Evolutionary conservation across 2,113 vertebrate species (phyloP).

Genomic region (Pituophis catenifer): DNA sequence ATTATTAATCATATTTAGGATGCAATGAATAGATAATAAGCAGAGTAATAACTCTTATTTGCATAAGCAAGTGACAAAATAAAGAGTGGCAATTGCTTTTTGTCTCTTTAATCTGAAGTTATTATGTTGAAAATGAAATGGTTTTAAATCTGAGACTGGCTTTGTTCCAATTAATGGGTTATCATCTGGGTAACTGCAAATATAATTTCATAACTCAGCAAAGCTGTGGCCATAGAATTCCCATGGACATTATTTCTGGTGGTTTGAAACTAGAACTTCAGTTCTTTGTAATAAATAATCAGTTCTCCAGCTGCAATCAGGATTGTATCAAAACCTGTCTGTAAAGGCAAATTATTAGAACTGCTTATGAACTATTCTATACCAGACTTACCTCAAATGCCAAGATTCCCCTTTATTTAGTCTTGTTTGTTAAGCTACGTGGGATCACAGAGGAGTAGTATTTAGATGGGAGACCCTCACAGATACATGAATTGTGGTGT

Average conservation of each 20-base stretch:
- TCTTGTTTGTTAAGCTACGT: background rate
- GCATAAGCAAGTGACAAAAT: background rate
- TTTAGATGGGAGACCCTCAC: background rate
- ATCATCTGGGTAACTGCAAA: background rate
- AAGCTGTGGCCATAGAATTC: background rate
- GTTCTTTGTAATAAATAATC: no score
- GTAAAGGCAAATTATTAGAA: background rate
- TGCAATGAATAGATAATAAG: background rate
- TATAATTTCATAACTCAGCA: background rate
- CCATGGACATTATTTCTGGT: background rate
- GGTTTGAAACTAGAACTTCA: no score
- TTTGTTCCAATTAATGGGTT: background rate
- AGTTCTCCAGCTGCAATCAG: background rate
- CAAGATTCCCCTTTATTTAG: background rate
- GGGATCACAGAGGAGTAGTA: background rate
- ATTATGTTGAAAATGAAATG: background rate
- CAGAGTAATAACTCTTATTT: background rate
- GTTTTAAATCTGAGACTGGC: background rate
- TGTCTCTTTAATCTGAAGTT: background rate
- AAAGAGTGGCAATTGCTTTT: background rate
- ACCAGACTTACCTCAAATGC: background rate
- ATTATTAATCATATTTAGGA: background rate
- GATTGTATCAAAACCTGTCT: background rate
- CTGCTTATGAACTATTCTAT: background rate
- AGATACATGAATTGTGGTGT: background rate